Evolutionary conservation across 2,113 vertebrate species (phyloP), one percentile per base, ranked within the genome.

Genomic region (Microcebus ravelobensis): DNA sequence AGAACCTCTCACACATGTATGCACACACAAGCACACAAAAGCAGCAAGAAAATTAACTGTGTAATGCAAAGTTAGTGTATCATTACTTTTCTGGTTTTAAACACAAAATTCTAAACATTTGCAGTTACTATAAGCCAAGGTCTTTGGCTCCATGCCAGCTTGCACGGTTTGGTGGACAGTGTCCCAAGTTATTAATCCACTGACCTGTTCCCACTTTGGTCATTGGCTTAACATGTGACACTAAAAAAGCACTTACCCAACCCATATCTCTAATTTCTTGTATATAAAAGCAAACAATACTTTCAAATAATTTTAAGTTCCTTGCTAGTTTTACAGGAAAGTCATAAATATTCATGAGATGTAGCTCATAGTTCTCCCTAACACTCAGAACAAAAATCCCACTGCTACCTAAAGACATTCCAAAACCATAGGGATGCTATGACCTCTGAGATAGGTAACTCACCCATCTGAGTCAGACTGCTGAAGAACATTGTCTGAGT

Each of bases 31-130:
- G 36, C 21, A 25, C 6, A 50, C 34, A 80, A 83, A 95, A 90
- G 39, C 52, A 82, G 87, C 48, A 93, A 68, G n/a, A 90, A 88
- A 84, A 79, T 36, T 83, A 79, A 90, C n/a, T 0, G 0, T 23
- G 18, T 87, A 90, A 87, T 80, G 29, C 39, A 96, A 84, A 92
- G 68, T 74, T 84, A 93, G 74, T n/a, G n/a, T 23, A 74, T 80
- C 90, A 63, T 84, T 87, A 93, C 77, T 90, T 70, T 92, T 82
- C 84, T 71, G 23, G 59, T 96, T 83, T 92, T 65, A 96, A 95
- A 91, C 63, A 68, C 55, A 67, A 21, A 87, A 83, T 61, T 76
- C 55, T 76, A 74, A 55, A 96, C 71, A 94, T 68, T 15, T 73
- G 76, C 59, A 79, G 31, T 80, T 74, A 9, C 21, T 57, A 1